Evolutionary conservation across 2,888 invertebrate species (phyloP).

Genomic region (Aspidapion aeneum): DNA sequence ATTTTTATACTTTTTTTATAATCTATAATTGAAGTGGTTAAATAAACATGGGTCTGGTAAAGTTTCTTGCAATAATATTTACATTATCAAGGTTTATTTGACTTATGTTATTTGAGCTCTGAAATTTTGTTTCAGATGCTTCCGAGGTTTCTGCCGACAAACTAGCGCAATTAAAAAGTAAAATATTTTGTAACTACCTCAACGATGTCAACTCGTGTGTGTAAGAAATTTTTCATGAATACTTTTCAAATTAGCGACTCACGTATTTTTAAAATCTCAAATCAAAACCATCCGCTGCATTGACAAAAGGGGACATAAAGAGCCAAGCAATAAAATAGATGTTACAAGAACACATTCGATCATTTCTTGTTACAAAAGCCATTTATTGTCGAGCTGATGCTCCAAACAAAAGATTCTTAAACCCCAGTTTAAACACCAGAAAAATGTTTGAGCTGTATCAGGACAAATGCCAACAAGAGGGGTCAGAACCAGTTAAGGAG

Average conservation of each 20-base stretch:
- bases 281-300: too few relatives aligned
- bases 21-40: background rate
- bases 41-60: background rate
- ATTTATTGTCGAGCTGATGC: too few relatives aligned
- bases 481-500: background rate
- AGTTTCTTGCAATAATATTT: constrained; percentile 4
- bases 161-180: background rate
- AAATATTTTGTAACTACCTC: background rate
- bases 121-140: constrained; percentile 5
- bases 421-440: background rate
- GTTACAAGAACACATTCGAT: too few relatives aligned
- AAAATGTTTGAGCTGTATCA: background rate
- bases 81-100: constrained; percentile 5
- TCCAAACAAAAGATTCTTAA: too few relatives aligned
- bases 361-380: too few relatives aligned
- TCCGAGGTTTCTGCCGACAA: background rate
- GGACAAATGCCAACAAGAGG: background rate
- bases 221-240: too few relatives aligned
- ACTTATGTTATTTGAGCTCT: constrained; percentile 5
- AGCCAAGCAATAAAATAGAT: too few relatives aligned
- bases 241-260: too few relatives aligned
- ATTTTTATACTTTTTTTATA: background rate
- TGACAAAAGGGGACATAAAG: too few relatives aligned
- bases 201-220: too few relatives aligned
- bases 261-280: too few relatives aligned